Evolutionary conservation across 2,113 vertebrate genomes (phyloP).

Genomic region (Riparia riparia): DNA sequence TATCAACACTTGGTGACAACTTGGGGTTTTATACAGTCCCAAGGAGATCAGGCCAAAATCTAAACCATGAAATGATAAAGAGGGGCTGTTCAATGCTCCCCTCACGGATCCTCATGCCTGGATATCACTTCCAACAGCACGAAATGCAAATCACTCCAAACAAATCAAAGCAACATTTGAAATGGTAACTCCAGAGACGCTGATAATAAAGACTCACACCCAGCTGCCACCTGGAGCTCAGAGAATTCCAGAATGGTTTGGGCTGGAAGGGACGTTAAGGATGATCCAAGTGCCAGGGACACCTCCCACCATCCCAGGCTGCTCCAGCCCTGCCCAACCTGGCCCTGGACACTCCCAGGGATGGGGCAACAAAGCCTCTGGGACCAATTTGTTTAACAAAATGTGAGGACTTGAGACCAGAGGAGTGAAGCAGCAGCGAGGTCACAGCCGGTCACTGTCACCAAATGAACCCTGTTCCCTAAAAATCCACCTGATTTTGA

Average conservation of each 20-base stretch:
- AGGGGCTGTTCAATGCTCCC: fast-evolving
- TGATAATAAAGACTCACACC: not conserved
- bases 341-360: not conserved
- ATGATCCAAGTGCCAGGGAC: not conserved
- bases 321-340: not conserved
- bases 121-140: not conserved
- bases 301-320: not conserved
- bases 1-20: not conserved
- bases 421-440: not conserved
- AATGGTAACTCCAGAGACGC: not conserved
- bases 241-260: not conserved
- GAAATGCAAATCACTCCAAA: not conserved
- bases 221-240: not conserved
- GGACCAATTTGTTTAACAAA: not conserved
- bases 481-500: not conserved
- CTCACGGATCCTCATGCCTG: not conserved
- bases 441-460: fast-evolving
- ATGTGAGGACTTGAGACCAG: not conserved
- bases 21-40: not conserved
- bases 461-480: not conserved
- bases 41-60: not conserved
- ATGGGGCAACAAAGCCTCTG: not conserved
- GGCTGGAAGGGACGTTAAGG: not conserved
- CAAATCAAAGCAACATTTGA: not conserved
- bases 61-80: not conserved